These are phyloP conservation scores for Chinchilla lanigera DNA, from an alignment of 2,113 vertebrate genomes.

Conservation along the genomic window DNA sequence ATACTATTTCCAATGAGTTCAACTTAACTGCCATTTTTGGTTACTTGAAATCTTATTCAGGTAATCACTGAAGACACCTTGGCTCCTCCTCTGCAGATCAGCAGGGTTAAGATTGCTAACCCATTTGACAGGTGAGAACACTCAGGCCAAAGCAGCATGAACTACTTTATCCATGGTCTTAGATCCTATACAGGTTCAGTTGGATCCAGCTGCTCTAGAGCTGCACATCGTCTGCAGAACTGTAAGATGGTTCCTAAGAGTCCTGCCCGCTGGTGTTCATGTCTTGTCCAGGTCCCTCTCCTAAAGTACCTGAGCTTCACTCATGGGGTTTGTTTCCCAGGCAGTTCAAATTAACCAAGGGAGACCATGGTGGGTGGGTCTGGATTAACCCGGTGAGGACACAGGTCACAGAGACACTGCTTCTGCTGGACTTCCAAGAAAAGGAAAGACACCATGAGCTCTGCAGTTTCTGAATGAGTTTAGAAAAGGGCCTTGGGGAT, in stretches of 20 bases:
- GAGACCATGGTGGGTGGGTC: neutral
- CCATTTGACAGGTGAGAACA: neutral
- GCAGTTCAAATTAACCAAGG: neutral
- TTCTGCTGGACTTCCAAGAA: neutral
- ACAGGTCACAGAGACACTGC: neutral
- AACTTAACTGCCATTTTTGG: neutral
- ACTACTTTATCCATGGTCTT: neutral
- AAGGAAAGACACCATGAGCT: accelerated
- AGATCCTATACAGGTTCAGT: neutral
- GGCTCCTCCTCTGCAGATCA: neutral
- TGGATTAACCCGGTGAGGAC: neutral
- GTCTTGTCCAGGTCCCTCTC: neutral
- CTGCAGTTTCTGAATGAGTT: neutral
- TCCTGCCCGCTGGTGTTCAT: neutral
- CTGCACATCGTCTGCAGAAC: neutral
- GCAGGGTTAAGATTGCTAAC: neutral
- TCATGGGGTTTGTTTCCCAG: neutral
- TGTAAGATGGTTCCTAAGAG: neutral
- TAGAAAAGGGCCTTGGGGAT: neutral
- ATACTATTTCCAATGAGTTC: neutral
- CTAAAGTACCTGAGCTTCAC: neutral
- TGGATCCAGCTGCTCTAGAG: neutral
- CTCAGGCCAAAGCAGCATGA: neutral
- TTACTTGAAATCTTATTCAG: neutral
- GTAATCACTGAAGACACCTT: neutral